These are phyloP conservation scores for Oscheius sp. DNA, from an alignment of 1,140 invertebrate species.

Conservation along the genomic window DNA sequence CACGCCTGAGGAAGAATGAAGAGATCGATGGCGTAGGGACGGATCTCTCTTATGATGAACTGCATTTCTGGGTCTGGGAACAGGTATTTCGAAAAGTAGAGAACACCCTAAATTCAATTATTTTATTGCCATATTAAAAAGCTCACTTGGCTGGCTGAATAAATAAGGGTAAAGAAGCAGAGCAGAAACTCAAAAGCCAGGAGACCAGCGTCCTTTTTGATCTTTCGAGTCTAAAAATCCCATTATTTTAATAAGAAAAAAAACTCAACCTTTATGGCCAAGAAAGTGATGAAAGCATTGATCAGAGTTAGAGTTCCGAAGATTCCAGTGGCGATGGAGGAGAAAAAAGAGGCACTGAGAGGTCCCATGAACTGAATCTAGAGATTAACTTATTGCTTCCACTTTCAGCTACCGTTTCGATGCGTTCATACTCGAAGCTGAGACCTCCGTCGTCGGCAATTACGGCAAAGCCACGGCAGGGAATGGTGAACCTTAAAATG, in stretches of 20 bases:
- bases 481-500: background rate
- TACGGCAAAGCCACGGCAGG: background rate
- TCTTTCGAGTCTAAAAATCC: background rate
- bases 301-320: conserved; percentile 9
- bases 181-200: conserved; percentile 18
- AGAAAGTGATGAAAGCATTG: background rate
- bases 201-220: conserved; percentile 4
- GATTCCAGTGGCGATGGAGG: conserved; percentile 9
- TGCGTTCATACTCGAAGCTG: background rate
- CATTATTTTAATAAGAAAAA: background rate
- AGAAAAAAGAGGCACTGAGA: conserved; percentile 12
- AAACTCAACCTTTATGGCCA: background rate
- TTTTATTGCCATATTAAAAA: background rate
- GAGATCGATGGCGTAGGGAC: conserved; percentile 10
- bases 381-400: background rate
- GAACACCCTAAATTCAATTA: background rate
- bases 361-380: background rate
- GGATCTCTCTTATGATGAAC: background rate
- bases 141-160: conserved; percentile 2
- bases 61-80: conserved; percentile 8
- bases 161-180: conserved; percentile 16
- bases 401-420: background rate
- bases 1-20: conserved; percentile 24
- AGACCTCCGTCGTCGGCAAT: background rate
- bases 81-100: conserved; percentile 13